Base-by-base conservation (phyloP, 2,797 vertebrate species). In the Sus cebifrons region DNA sequence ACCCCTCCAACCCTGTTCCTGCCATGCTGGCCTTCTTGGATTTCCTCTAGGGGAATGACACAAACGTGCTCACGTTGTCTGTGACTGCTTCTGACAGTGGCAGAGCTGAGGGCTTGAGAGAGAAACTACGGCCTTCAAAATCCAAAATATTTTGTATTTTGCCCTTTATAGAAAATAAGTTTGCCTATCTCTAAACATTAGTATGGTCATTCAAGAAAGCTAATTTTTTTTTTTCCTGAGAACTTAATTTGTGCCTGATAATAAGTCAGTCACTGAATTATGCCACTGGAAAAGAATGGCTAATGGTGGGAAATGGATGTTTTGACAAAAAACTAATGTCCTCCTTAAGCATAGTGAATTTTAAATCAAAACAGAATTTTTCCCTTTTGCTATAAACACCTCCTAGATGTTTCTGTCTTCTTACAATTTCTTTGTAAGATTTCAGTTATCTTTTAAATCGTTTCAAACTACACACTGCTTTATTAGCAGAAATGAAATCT, bases 401-500 rank as follows among this genome's bases (percentile, higher is more conserved):
- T 77, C 6, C 21, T 67, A 86, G 32, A 27, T 78, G 29, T n/a
- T 68, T 92, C 87, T 86, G 27, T 95, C 89, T 81, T 93, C 49
- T 95, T 86, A 49, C 25, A 85, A 73, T 85, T 71, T 81, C 68
- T 86, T 58, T 86, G 21, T 67, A 78, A 88, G 49, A 86, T 89
- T 13, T 15, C 64, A 87, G 40, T 62, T 68, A 20, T 56, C 56
- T 16, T 29, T 70, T 87, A 77, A 40, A 93, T 36, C 40, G 89
- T 78, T 93, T 73, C 40, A 78, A 89, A 81, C 40, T 62, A 82
- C 36, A 70, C 62, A 68, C 40, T 64, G 20, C 11, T 91, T 91
- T 91, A 89, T 52, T 77, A 82, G 56, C 83, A 95, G 32, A 83
- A 85, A 86, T 62, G 14, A 96, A 91, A 83, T 83, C 56, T 95